These are phyloP conservation scores for Zaprionus ghesquierei DNA, from an alignment of 1,140 invertebrate species.

Conservation along the genomic window DNA sequence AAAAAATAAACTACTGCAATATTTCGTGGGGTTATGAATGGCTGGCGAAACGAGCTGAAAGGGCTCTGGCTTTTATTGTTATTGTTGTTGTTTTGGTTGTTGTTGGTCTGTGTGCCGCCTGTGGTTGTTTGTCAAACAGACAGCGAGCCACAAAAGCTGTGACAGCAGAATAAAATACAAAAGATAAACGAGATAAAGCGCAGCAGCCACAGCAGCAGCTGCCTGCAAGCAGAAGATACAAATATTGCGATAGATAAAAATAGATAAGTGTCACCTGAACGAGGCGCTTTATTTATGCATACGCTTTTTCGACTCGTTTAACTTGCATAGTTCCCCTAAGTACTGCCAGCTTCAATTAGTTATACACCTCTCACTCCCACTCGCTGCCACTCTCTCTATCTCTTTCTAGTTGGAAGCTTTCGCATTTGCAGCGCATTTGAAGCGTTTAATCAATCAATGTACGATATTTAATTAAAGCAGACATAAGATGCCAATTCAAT, in stretches of 20 bases:
- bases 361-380: background rate
- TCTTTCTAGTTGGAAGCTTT: too few species aligned
- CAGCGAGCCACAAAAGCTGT: slow-evolving; percentile 23
- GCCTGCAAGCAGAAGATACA: slow-evolving; percentile 10
- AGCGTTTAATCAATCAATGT: slow-evolving; percentile 11
- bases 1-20: background rate
- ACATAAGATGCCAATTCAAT: slow-evolving; percentile 25
- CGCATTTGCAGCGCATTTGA: too few species aligned
- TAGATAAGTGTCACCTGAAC: slow-evolving; percentile 19
- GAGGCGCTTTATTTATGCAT: background rate
- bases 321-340: background rate
- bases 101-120: background rate
- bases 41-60: background rate
- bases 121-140: slow-evolving; percentile 26
- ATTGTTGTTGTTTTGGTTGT: background rate
- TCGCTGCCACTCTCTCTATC: background rate
- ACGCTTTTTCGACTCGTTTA: background rate
- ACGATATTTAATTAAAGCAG: slow-evolving; percentile 53
- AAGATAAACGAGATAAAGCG: slow-evolving; percentile 10
- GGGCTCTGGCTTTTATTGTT: slow-evolving; percentile 8
- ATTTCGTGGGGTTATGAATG: background rate
- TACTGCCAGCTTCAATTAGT: background rate
- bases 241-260: slow-evolving; percentile 24
- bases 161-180: slow-evolving; percentile 28
- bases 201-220: slow-evolving; percentile 5